Percentiles rank a stretch among this genome's conserved stretches.
These are phyloP conservation scores for Echinometra lucunter DNA, from an alignment of 53 echinoderm and acorn worm genomes.

Conservation along the genomic window DNA sequence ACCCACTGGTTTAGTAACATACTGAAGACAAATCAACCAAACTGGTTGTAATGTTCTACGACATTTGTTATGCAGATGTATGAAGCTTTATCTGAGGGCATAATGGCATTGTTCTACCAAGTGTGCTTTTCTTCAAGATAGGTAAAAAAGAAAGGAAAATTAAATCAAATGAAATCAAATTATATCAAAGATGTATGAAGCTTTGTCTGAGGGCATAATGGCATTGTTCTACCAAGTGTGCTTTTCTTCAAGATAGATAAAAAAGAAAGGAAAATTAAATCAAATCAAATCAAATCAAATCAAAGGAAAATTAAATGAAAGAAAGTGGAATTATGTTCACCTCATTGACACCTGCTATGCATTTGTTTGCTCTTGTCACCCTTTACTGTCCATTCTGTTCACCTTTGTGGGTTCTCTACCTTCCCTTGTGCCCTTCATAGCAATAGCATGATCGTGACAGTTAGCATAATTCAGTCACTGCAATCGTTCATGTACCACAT, in stretches of 20 bases:
- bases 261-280: too few relatives aligned
- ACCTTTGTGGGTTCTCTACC: not conserved
- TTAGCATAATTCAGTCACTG: not conserved
- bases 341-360: not conserved
- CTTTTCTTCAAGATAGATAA: not conserved
- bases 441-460: not conserved
- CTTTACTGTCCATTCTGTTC: not conserved
- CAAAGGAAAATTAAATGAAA: too few relatives aligned
- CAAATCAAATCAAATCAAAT: too few relatives aligned
- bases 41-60: not conserved
- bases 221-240: slow-evolving; percentile 3
- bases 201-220: not conserved
- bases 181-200: not conserved
- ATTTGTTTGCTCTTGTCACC: slow-evolving; percentile 24
- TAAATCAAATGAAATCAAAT: too few relatives aligned
- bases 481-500: not conserved
- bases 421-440: not conserved
- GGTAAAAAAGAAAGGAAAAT: not conserved
- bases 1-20: not conserved
- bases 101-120: slow-evolving; percentile 3
- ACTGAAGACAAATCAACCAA: not conserved
- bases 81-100: not conserved
- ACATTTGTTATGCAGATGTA: not conserved
- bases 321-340: not conserved
- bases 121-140: not conserved